Evolutionary conservation across 2,113 vertebrate species (phyloP), one percentile per base, ranked within the genome.

Genomic region (Arizona elegans): DNA sequence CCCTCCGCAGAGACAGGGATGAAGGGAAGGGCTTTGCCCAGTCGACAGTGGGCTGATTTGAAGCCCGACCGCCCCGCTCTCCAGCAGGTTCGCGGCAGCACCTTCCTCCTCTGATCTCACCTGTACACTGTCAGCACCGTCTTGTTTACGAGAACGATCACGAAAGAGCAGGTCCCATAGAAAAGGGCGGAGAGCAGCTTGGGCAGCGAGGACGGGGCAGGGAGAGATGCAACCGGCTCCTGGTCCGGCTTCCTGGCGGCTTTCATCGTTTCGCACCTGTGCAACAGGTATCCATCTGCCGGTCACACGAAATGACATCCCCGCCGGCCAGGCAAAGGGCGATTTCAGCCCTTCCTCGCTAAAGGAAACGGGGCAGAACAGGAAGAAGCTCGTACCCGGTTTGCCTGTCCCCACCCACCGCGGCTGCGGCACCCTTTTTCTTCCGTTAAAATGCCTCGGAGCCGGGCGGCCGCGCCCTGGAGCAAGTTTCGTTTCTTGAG

Each of bases 71-170:
- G 75, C 12, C 29, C 29, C 12, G 29, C 13, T 70, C 5, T 33
- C 65, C 65, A 15, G 29, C 75, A 81, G 58, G 52, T 13, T 38
- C 2, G 86, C 23, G 11, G 11, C 1, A 50, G 24, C 43, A 17
- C 5, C n/a, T 19, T 29, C 62, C 17, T 81, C 13, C 54, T 9
- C 24, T 52, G 10, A 52, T 53, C 98, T 97, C 96, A 99, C 98
- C 98, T 97, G 97, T 98, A 98, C 56, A 97, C 96, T 26, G 98
- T 99, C 92, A 99, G 96, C 94, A 99, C 97, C 3, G 97, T 95
- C 97, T 99, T 99, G 97, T 99, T 99, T 75, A 99, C 97, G 95
- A 99, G 96, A 91, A 99, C 98, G 17, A 98, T 98, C 0, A 99
- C 93, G 92, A 99, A 98, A 43, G 99, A 99, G 92, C 98, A 98